phyloP scores from a whole-genome alignment of 2,113 vertebrate species.

The Myrmophylax atrothorax region DNA sequence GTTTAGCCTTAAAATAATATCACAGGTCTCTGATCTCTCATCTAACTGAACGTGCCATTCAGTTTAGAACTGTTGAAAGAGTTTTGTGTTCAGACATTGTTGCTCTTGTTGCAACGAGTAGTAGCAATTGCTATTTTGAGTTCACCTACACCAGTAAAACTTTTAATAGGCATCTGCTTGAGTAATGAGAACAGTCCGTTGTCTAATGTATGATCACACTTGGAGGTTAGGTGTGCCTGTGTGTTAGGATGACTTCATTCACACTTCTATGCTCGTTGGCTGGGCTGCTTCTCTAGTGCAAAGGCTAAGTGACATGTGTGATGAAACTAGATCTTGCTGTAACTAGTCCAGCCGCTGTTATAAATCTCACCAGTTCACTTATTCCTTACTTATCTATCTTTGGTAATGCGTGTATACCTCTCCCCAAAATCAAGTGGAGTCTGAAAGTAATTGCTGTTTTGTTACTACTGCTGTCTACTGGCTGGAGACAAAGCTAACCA shows the following conservation, averaged over 20 bases:
- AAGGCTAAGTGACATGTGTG: not conserved
- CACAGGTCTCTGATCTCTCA: not conserved
- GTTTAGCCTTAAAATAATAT: not conserved
- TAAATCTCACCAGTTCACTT: not conserved
- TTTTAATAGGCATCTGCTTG: not conserved
- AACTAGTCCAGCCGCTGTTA: not conserved
- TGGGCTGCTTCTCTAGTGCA: not conserved
- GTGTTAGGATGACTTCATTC: not conserved
- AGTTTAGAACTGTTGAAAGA: not conserved
- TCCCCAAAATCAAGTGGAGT: not conserved
- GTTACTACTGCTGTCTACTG: not conserved
- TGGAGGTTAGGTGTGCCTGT: slow-evolving; percentile 15
- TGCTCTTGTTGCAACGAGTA: not conserved
- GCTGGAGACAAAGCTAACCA: not conserved
- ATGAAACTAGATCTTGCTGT: not conserved
- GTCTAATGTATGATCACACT: not conserved
- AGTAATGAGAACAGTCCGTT: not conserved
- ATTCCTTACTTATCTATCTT: not conserved
- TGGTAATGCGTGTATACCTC: not conserved
- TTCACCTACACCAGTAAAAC: not conserved
- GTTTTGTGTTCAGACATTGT: not conserved
- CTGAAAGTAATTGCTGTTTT: slow-evolving; percentile 16
- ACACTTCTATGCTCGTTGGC: not conserved
- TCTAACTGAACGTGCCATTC: not conserved
- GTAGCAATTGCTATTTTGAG: not conserved